Evolutionary conservation across 2,888 invertebrate genomes (phyloP).

Genomic region (Hydraecia micacea): DNA sequence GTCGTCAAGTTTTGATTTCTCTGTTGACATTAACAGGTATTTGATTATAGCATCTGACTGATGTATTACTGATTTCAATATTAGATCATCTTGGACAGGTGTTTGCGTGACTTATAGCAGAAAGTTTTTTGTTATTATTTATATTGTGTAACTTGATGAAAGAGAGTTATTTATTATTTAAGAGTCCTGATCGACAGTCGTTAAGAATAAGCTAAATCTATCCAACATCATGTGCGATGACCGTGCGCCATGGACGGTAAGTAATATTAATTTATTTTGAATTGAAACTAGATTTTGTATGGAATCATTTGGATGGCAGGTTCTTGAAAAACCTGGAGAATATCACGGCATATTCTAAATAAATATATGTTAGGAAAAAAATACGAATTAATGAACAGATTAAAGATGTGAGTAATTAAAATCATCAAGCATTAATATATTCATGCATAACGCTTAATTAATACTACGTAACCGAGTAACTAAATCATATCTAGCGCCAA

Average conservation of each 20-base stretch:
- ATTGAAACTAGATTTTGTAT: neutral
- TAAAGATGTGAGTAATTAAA: conserved; percentile 24
- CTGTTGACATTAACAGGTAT: conserved; percentile 17
- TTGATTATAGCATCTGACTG: conserved; percentile 12
- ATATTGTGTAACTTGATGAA: conserved; percentile 23
- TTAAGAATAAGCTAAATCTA: conserved; percentile 3
- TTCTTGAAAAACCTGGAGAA: no score
- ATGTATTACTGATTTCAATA: conserved; percentile 37
- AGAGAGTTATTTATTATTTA: conserved; percentile 10
- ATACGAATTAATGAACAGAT: neutral
- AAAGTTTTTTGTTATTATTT: conserved; percentile 36
- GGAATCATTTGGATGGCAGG: no score
- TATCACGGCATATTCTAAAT: neutral
- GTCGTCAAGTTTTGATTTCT: conserved; percentile 37
- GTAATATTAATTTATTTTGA: neutral
- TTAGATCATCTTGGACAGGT: conserved; percentile 33
- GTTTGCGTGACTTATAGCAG: conserved; percentile 51
- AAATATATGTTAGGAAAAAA: neutral
- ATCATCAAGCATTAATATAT: neutral
- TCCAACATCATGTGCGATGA: neutral
- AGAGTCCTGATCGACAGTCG: neutral
- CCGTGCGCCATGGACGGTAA: neutral
- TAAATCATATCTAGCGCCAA: conserved; percentile 12
- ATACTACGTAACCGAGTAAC: conserved; percentile 32
- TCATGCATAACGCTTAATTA: conserved; percentile 2